Percentiles rank a stretch among this genome's conserved stretches.
phyloP scores from a whole-genome alignment of 1,140 invertebrate genomes.

The Drosophila persimilis region DNA sequence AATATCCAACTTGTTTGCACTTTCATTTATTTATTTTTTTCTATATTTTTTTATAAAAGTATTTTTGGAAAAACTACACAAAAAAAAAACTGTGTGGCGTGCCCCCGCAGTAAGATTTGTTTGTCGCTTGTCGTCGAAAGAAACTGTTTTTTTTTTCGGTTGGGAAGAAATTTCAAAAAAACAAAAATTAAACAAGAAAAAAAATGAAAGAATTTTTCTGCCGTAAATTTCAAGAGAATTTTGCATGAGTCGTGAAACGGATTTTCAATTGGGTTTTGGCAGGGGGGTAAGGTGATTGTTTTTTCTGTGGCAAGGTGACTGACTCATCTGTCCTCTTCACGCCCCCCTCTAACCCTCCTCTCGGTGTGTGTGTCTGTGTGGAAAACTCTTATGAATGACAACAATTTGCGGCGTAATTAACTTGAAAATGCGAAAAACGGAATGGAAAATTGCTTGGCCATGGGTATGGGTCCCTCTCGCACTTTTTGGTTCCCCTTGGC shows the following conservation, averaged over 20 bases:
- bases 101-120: constrained; percentile 59
- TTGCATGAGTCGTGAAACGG: constrained; percentile 49
- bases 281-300: neutral
- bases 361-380: neutral
- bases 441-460: constrained; percentile 56
- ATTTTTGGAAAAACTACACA: constrained; percentile 20
- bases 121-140: constrained; percentile 57
- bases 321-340: constrained; percentile 40
- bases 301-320: constrained; percentile 36
- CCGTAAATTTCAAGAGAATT: constrained; percentile 59
- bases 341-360: neutral
- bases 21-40: constrained; percentile 41
- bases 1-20: constrained; percentile 71
- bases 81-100: constrained; percentile 32
- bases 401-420: constrained; percentile 71
- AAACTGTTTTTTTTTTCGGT: constrained; percentile 65
- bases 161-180: constrained; percentile 30
- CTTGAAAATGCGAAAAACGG: constrained; percentile 58
- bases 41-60: neutral
- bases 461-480: constrained; percentile 25
- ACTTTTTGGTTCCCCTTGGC: constrained; percentile 25
- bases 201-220: constrained; percentile 39
- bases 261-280: constrained; percentile 33
- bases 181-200: constrained; percentile 9
- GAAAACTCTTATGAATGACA: constrained; percentile 66